Base-by-base conservation (phyloP, 2,113 vertebrate species). In the Scolopax mira region DNA sequence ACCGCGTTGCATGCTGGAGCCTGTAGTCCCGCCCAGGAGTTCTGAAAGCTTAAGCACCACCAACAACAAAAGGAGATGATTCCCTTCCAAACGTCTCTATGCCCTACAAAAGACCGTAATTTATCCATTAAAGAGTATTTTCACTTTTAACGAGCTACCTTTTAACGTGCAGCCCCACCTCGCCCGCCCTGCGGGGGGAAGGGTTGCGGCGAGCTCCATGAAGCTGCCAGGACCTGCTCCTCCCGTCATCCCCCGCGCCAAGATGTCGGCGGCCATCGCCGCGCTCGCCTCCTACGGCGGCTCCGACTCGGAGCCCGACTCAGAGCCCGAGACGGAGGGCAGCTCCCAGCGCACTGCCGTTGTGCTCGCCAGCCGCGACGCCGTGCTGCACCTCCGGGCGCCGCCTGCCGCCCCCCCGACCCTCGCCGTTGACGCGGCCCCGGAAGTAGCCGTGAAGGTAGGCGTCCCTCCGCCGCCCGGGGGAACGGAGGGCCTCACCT, bases 201-300 rank as follows among this genome's bases (percentile, higher is more conserved):
- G 11, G 13, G 33, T 19, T 3, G 0, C 2, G 5, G 4, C 1
- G 7, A 13, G 25, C 9, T 7, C 27, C 5, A 14, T 2, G 14
- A 13, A 87, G 66, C 95, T 94, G 94, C 73, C 58, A 95, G 96
- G 94, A 97, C 93, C 75, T 25, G 44, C 7, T 18, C 28, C 13
- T 69, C 94, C 81, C 75, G 30, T 62, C 82, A 58, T 33, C 74
- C 84, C 6, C 71, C 42, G 89, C 95, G 95, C 46, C n/a, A 98
- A 98, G 93, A 99, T 99, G 99, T 98, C 99, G 97, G 98, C 98
- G 85, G 97, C 98, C 23, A 97, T 98, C 27, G 54, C 98, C 54
- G 98, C 98, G 80, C 98, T 99, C 89, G 99, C 98, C 17, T 99
- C 99, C 1, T 99, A 99, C 75, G 98, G 98, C 4, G 98, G 98